A percentile compares a stretch with the other conserved stretches of the same genome.
phyloP scores from a whole-genome alignment of 2,888 invertebrate genomes.

The Macrosiphum euphorbiae region DNA sequence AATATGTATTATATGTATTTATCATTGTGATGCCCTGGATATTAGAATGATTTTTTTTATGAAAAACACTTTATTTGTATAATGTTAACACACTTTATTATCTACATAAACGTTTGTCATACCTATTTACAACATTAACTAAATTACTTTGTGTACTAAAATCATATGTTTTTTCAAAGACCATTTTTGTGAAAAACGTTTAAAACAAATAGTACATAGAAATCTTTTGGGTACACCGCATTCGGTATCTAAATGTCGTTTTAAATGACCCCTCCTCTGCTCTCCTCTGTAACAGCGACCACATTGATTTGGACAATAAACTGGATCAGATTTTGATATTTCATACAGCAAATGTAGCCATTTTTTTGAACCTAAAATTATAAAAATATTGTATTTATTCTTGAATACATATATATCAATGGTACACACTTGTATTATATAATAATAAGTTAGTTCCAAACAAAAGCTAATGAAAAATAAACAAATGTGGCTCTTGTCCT shows the following conservation, averaged over 20 bases:
- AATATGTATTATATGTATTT: too few relatives aligned
- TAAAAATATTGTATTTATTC: not conserved
- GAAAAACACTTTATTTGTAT: not conserved
- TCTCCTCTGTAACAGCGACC: conserved; percentile 77
- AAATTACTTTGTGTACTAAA: conserved; percentile 69
- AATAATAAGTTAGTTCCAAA: not conserved
- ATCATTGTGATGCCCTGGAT: not conserved
- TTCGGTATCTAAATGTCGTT: conserved; percentile 70
- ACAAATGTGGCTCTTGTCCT: not conserved
- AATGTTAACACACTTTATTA: not conserved
- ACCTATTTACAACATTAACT: not conserved
- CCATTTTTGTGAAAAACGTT: conserved; percentile 72
- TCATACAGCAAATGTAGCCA: conserved; percentile 53
- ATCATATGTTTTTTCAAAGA: conserved; percentile 72
- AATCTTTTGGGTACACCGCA: conserved; percentile 69
- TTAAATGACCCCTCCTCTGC: conserved; percentile 70
- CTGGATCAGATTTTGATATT: conserved; percentile 57
- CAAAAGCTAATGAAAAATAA: conserved; percentile 9
- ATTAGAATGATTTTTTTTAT: not conserved
- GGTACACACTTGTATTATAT: not conserved
- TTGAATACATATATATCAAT: not conserved
- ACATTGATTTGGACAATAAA: conserved; percentile 71
- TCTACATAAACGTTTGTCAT: not conserved
- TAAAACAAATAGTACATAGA: conserved; percentile 65
- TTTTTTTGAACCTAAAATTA: conserved; percentile 54